Percentiles rank a stretch among this genome's conserved stretches.
Conservation (phyloP, 2,888 invertebrate genomes). For the Beris chalybata region DNA sequence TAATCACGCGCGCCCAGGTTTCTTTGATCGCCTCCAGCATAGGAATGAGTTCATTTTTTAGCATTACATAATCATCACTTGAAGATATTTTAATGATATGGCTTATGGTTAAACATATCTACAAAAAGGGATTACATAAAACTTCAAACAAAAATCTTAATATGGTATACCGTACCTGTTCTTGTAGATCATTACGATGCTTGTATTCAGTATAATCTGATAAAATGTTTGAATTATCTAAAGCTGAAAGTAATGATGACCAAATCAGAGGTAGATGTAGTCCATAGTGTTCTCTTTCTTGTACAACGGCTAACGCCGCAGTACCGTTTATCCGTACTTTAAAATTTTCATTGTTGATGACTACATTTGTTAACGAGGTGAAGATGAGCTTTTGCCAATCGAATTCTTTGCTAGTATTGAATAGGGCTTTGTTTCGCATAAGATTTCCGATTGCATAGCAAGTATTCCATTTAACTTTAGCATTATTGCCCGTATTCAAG, state of each 20-base stretch:
- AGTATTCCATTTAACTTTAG: constrained; percentile 92
- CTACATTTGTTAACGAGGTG: constrained; percentile 65
- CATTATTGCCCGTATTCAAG: constrained; percentile 69
- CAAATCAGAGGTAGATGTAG: constrained; percentile 65
- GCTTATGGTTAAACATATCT: constrained; percentile 74
- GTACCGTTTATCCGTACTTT: constrained; percentile 90
- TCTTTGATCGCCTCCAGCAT: constrained; percentile 47
- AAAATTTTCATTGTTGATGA: constrained; percentile 76
- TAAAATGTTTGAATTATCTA: constrained; percentile 76
- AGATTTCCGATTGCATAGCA: constrained; percentile 85
- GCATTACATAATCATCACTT: constrained; percentile 61
- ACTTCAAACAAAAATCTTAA: not conserved
- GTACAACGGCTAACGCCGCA: constrained; percentile 69
- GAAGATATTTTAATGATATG: constrained; percentile 67
- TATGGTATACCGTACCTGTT: constrained; percentile 64
- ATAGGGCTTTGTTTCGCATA: constrained; percentile 63
- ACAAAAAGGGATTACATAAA: constrained; percentile 46
- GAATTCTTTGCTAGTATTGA: constrained; percentile 41
- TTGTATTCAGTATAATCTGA: constrained; percentile 83
- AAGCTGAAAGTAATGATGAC: constrained; percentile 70
- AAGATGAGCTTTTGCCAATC: constrained; percentile 65
- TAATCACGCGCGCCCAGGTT: constrained; percentile 53
- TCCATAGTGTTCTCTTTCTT: constrained; percentile 65
- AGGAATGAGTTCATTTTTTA: constrained; percentile 51
- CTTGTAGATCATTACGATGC: constrained; percentile 82